Evolutionary conservation across 1,140 invertebrate genomes (phyloP).

Genomic region (Cydia strobilella): DNA sequence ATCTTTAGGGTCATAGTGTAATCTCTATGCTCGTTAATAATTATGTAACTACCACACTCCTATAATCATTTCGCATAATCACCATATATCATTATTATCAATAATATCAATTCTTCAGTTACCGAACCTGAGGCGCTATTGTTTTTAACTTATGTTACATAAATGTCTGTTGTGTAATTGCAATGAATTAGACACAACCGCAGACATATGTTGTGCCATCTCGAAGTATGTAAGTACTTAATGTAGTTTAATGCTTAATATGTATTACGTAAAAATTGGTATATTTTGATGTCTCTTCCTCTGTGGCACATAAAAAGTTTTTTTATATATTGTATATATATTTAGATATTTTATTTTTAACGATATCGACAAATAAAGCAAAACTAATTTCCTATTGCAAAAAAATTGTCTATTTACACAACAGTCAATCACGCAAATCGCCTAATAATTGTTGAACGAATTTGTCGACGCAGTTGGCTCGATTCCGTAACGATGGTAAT

Average conservation of each 20-base stretch:
- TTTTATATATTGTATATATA: too few species aligned
- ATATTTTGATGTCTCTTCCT: too few species aligned
- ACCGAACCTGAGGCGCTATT: background rate
- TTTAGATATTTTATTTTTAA: too few species aligned
- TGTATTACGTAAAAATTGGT: too few species aligned
- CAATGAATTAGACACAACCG: too few species aligned
- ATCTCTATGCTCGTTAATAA: background rate
- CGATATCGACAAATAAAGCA: too few species aligned
- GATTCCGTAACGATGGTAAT: constrained; percentile 37
- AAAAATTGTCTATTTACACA: background rate
- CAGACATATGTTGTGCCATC: too few species aligned
- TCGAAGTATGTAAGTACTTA: too few species aligned
- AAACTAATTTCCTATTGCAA: background rate
- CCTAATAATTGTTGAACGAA: constrained; percentile 2
- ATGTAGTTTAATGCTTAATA: too few species aligned
- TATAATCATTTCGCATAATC: background rate
- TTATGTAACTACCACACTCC: background rate
- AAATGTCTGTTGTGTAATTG: background rate
- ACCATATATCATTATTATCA: background rate
- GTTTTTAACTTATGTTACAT: background rate
- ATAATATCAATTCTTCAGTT: background rate
- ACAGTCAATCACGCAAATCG: constrained; percentile 17
- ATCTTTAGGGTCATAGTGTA: background rate
- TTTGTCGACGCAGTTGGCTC: constrained; percentile 30
- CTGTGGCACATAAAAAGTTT: too few species aligned